These are phyloP conservation scores for Pseudonaja textilis DNA, from an alignment of 2,113 vertebrate genomes.

Conservation along the genomic window DNA sequence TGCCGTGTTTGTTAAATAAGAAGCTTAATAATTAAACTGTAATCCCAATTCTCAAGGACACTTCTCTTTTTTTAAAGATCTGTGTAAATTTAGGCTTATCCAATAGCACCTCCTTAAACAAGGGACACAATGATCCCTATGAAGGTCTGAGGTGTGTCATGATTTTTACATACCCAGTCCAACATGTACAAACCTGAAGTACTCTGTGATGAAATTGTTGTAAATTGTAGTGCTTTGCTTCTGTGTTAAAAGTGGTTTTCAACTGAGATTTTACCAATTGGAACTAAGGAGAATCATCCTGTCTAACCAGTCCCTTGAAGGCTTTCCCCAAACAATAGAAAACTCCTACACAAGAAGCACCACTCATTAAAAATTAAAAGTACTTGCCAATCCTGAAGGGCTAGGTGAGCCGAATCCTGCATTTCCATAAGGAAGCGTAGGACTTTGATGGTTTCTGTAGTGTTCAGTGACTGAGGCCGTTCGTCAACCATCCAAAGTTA, in stretches of 20 bases:
- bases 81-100: background rate
- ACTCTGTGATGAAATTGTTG: background rate
- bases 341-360: background rate
- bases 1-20: fast-evolving
- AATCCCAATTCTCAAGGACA: background rate
- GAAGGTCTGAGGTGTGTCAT: background rate
- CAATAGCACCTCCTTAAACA: too few species aligned
- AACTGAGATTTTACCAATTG: background rate
- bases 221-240: background rate
- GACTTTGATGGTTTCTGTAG: background rate
- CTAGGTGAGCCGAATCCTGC: background rate
- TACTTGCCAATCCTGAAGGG: background rate
- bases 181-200: slow-evolving; percentile 3
- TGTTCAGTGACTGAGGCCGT: background rate
- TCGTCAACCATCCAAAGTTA: too few species aligned
- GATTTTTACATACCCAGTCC: background rate
- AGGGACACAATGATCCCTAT: background rate
- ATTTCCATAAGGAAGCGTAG: background rate
- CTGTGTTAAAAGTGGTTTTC: background rate
- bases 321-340: background rate
- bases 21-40: background rate
- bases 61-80: background rate
- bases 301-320: background rate
- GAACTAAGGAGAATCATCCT: background rate
- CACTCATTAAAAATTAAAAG: background rate